A percentile compares a stretch with the other conserved stretches of the same genome.
phyloP scores from a whole-genome alignment of 2,797 vertebrate genomes.

The Muraenolepis orangiensis region DNA sequence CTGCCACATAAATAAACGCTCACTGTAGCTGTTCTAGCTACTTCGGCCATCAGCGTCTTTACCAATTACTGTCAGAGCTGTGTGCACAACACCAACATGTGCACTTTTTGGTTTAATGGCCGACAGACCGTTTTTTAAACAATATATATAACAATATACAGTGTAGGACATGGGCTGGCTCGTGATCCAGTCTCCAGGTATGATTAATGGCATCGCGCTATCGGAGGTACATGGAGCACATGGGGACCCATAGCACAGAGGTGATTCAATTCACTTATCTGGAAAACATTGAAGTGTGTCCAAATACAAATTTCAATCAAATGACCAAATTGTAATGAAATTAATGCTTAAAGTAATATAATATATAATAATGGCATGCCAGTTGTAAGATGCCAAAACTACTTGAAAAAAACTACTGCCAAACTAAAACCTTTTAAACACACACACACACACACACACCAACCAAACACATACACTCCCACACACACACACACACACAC shows the following conservation, averaged over 20 bases:
- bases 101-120: constrained; percentile 57
- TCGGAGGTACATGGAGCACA: neutral
- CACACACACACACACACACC: too few relatives aligned
- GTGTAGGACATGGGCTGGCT: neutral
- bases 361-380: too few relatives aligned
- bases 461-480: too few relatives aligned
- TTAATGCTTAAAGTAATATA: too few relatives aligned
- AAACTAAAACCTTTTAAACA: too few relatives aligned
- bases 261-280: neutral
- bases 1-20: constrained; percentile 81
- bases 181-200: neutral
- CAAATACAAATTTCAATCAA: too few relatives aligned
- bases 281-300: neutral
- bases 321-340: too few relatives aligned
- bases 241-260: neutral
- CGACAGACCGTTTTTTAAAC: constrained; percentile 50
- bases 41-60: constrained; percentile 82
- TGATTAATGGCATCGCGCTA: neutral
- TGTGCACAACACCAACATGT: constrained; percentile 64
- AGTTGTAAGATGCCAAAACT: too few relatives aligned
- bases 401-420: too few relatives aligned
- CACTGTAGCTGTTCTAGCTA: constrained; percentile 77
- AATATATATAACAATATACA: constrained; percentile 20
- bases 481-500: too few relatives aligned
- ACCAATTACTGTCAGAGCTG: constrained; percentile 77